Base-by-base conservation (phyloP, 2,797 vertebrate species). In the Eleutherodactylus coqui region DNA sequence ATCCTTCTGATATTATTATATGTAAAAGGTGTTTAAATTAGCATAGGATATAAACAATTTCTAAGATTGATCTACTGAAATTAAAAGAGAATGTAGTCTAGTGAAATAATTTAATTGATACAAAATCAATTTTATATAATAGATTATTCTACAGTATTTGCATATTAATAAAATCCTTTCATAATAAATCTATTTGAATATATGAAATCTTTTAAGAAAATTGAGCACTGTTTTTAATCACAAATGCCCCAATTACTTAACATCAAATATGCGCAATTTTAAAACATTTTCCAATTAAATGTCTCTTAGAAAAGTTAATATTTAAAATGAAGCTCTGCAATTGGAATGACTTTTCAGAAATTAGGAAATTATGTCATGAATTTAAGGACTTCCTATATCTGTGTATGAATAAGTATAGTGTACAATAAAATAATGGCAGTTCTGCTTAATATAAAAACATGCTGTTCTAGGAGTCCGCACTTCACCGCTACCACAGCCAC, bases 101-200 rank as follows among this genome's bases (percentile, higher is more conserved):
- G 27, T 43, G 27, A 75, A 75, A 49, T 69, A 24, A 24, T 79
- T 62, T 80, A n/a, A 27, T 62, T 34, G 0, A 11, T 10, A 43
- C 29, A 45, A 60, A 27, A 67, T 36, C 17, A 5, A 34, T 43
- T 47, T 9, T 3, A 67, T n/a, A 49, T 78, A 51, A 55, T 6
- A 55, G 11, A 60, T 34, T 4, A n/a, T 79, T 79, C 27, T n/a
- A n/a, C n/a, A n/a, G n/a, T 60, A 77, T 38, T 77, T 77, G 16
- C 49, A 77, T 16, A 21, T 17, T 51, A 11, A 76, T 4, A 32
- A 45, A 11, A 76, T 53, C 34, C 38, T 76, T 51, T 76, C 0
- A 75, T 45, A 21, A 21, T 38, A 70, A 38, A 41, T 14, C 3
- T 38, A 69, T 16, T 34, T 67, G 2, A 67, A 69, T 41, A 41